These are phyloP conservation scores for Taeniopygia guttata DNA, from an alignment of 2,797 vertebrate species.

Conservation along the genomic window DNA sequence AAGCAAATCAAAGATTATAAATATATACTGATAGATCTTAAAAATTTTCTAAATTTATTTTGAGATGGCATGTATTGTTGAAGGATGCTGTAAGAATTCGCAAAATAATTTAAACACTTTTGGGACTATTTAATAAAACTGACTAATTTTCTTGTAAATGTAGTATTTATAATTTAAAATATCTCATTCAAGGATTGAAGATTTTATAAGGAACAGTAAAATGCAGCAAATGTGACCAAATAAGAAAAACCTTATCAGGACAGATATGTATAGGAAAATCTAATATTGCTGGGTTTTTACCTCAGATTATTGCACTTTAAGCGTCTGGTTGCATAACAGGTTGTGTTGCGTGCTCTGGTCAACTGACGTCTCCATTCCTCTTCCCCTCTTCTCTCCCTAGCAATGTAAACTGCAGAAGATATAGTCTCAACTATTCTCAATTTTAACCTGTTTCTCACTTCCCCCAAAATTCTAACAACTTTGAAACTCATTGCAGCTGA, in stretches of 20 bases:
- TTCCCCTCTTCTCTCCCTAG: neutral
- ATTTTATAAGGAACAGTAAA: neutral
- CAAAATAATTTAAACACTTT: neutral
- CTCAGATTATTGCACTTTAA: neutral
- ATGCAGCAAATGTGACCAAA: neutral
- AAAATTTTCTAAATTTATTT: neutral
- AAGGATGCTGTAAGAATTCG: neutral
- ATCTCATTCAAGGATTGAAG: neutral
- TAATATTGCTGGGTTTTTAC: neutral
- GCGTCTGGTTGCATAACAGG: neutral
- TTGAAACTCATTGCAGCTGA: neutral
- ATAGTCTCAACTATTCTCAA: neutral
- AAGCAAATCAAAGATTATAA: neutral
- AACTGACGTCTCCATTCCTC: neutral
- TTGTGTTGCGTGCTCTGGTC: neutral
- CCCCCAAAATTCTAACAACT: neutral
- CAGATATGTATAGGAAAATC: neutral
- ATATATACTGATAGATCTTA: neutral
- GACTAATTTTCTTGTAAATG: neutral
- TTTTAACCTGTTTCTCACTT: conserved; percentile 27
- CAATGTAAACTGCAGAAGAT: neutral
- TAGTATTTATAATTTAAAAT: neutral
- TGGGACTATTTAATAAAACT: neutral
- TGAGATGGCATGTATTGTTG: neutral
- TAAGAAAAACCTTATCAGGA: neutral